A percentile compares a stretch with the other conserved stretches of the same genome.
Evolutionary conservation across 1,140 invertebrate genomes (phyloP).

Genomic region (Microplitis mediator): DNA sequence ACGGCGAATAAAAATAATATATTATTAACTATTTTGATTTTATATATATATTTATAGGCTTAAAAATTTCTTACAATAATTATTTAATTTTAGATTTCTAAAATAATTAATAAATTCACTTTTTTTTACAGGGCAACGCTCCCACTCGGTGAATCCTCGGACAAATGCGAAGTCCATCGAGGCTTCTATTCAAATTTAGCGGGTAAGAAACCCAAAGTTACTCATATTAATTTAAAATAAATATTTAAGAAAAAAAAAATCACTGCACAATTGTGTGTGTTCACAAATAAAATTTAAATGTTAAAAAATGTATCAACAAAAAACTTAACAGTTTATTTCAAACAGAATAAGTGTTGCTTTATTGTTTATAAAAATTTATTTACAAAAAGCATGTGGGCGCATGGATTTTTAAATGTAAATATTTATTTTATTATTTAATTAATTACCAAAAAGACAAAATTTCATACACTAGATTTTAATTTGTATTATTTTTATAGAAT

Average conservation of each 20-base stretch:
- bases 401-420: background rate
- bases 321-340: background rate
- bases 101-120: background rate
- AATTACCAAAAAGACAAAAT: background rate
- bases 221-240: background rate
- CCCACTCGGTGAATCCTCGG: conserved; percentile 71
- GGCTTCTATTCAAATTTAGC: conserved; percentile 56
- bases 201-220: conserved; percentile 45
- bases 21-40: no score
- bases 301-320: background rate
- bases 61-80: no score
- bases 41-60: no score
- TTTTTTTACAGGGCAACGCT: conserved; percentile 73
- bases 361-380: background rate
- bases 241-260: background rate
- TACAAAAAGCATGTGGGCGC: conserved; percentile 1
- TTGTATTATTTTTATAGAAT: no score
- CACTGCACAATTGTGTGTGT: background rate
- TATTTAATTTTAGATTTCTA: no score
- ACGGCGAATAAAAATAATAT: no score
- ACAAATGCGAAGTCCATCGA: conserved; percentile 62
- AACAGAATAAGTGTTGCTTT: background rate
- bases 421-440: background rate
- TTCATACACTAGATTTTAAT: background rate
- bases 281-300: background rate